Conservation (phyloP, 2,888 invertebrate genomes). For the Hydroisotoma schaefferi region DNA sequence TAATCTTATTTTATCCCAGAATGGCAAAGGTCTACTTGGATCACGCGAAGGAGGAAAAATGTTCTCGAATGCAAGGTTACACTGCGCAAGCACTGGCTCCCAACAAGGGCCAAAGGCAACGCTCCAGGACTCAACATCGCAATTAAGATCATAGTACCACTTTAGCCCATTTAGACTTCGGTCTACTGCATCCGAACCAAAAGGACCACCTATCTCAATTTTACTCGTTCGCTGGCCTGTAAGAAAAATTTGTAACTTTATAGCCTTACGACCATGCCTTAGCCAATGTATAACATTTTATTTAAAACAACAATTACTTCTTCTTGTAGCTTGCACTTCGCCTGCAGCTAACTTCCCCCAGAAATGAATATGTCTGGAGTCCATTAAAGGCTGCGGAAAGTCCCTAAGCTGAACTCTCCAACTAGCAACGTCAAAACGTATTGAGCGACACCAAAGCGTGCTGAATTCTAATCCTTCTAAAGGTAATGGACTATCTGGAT, state of each 20-base stretch:
- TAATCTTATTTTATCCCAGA: slow-evolving; percentile 95
- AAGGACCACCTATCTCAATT: slow-evolving; percentile 79
- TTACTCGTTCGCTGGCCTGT: slow-evolving; percentile 70
- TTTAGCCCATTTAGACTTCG: slow-evolving; percentile 91
- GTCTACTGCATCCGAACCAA: slow-evolving; percentile 75
- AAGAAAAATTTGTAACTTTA: slow-evolving; percentile 12
- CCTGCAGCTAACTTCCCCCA: slow-evolving; percentile 90
- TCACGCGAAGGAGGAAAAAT: slow-evolving; percentile 82
- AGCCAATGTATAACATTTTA: background rate
- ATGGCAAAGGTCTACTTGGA: slow-evolving; percentile 88
- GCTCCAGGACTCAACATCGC: slow-evolving; percentile 81
- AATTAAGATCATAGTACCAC: slow-evolving; percentile 96
- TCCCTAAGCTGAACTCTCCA: slow-evolving; percentile 89
- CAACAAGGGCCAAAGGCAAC: slow-evolving; percentile 98
- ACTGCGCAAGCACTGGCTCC: slow-evolving; percentile 94
- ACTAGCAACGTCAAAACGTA: slow-evolving; percentile 74
- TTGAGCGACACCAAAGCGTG: slow-evolving; percentile 87
- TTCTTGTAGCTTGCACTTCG: slow-evolving; percentile 72
- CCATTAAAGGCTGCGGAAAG: slow-evolving; percentile 89
- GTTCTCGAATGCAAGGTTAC: slow-evolving; percentile 83
- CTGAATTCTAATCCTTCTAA: slow-evolving; percentile 83
- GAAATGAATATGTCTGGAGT: slow-evolving; percentile 74
- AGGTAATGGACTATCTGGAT: slow-evolving; percentile 86
- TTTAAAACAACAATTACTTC: too few relatives aligned
- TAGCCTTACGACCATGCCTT: background rate